phyloP scores from a whole-genome alignment of 2,113 vertebrate species.

The Opisthocomus hoazin region DNA sequence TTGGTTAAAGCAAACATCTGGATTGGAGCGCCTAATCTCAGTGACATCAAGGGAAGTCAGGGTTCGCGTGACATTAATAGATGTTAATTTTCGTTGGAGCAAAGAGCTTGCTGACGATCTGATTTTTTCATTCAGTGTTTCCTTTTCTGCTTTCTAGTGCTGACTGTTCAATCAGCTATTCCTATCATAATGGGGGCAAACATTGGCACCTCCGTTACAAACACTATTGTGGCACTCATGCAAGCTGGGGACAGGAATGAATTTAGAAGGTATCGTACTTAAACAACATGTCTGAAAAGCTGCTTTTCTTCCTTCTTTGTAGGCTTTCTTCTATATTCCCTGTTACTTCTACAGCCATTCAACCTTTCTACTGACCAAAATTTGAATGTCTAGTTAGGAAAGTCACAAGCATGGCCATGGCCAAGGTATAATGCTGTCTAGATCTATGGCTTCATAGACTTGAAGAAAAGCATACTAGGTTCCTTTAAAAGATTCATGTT shows the following conservation, averaged over 20 bases:
- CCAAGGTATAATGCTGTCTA: neutral
- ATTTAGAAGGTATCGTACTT: constrained; percentile 85
- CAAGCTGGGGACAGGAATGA: constrained; percentile 91
- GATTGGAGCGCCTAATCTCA: neutral
- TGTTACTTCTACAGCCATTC: neutral
- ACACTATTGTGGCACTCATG: constrained; percentile 95
- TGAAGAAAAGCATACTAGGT: neutral
- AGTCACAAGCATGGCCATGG: neutral
- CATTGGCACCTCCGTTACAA: constrained; percentile 95
- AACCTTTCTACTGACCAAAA: neutral
- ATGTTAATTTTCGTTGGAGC: neutral
- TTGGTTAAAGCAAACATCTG: neutral
- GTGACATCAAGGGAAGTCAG: neutral
- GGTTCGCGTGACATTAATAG: neutral
- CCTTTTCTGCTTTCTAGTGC: constrained; percentile 70
- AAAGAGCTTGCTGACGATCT: neutral
- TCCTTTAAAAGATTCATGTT: neutral
- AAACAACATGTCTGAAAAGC: neutral
- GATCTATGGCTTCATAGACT: neutral
- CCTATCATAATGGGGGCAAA: constrained; percentile 98
- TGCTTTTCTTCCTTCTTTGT: neutral
- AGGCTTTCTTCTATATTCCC: neutral
- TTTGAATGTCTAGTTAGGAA: neutral
- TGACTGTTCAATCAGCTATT: constrained; percentile 83
- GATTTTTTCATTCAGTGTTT: neutral